A percentile compares a stretch with the other conserved stretches of the same genome.
phyloP scores from a whole-genome alignment of 2,113 vertebrate species.

The Platichthys stellatus region DNA sequence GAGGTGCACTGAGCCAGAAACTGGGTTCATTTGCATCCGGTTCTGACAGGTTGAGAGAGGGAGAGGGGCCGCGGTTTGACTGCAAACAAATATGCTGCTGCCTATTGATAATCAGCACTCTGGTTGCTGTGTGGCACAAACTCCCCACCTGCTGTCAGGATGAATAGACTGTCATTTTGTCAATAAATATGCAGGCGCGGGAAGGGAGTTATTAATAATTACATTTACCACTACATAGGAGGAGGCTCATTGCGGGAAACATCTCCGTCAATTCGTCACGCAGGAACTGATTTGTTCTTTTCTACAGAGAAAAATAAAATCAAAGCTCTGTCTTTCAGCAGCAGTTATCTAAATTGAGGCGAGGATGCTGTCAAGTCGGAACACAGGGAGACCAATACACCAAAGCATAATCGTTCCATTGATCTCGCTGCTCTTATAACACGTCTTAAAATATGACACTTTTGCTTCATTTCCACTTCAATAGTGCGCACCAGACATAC shows the following conservation, averaged over 20 bases:
- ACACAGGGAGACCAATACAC: slow-evolving; percentile 30
- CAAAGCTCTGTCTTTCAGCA: slow-evolving; percentile 31
- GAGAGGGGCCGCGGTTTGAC: slow-evolving; percentile 49
- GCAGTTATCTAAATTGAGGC: slow-evolving; percentile 37
- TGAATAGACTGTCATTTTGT: slow-evolving; percentile 63
- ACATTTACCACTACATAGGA: slow-evolving; percentile 48
- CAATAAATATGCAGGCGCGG: slow-evolving; percentile 58
- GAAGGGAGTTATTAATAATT: slow-evolving; percentile 60
- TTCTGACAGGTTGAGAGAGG: slow-evolving; percentile 59
- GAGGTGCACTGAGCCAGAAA: slow-evolving; percentile 72
- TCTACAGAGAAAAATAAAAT: neutral
- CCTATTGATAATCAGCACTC: slow-evolving; percentile 72
- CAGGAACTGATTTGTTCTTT: slow-evolving; percentile 44
- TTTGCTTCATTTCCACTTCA: slow-evolving; percentile 37
- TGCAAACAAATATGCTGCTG: slow-evolving; percentile 65
- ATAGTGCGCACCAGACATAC: slow-evolving; percentile 15
- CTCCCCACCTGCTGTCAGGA: slow-evolving; percentile 63
- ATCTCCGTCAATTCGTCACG: slow-evolving; percentile 36
- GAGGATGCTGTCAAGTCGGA: slow-evolving; percentile 29
- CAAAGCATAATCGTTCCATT: slow-evolving; percentile 42
- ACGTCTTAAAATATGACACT: slow-evolving; percentile 32
- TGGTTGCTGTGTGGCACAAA: slow-evolving; percentile 56
- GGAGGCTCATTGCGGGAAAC: slow-evolving; percentile 32
- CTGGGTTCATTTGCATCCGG: slow-evolving; percentile 70
- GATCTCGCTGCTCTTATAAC: slow-evolving; percentile 46